Evolutionary conservation across 1,140 invertebrate genomes (phyloP).

Genomic region (Brachionus plicatilis): DNA sequence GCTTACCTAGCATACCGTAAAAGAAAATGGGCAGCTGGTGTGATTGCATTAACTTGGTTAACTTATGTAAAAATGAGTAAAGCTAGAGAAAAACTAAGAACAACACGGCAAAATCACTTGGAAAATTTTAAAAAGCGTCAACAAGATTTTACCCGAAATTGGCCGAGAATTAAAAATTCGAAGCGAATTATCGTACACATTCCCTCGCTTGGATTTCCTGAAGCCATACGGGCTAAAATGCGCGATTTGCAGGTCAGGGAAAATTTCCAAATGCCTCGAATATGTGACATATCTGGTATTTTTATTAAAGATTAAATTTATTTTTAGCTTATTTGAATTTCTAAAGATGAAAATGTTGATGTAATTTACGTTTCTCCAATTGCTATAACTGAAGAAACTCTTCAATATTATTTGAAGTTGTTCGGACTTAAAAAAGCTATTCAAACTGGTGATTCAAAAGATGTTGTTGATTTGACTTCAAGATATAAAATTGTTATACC

Average conservation of each 20-base stretch:
- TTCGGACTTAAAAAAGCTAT: constrained; percentile 51
- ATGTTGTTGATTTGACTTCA: constrained; percentile 49
- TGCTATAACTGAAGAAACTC: constrained; percentile 53
- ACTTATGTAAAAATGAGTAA: constrained; percentile 54
- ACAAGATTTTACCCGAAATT: constrained; percentile 46
- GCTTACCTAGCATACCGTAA: constrained; percentile 52
- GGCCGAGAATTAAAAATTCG: constrained; percentile 50
- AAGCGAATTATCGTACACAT: constrained; percentile 53
- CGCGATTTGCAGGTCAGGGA: constrained; percentile 50
- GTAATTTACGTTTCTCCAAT: constrained; percentile 55
- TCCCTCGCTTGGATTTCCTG: constrained; percentile 51
- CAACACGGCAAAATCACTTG: constrained; percentile 47
- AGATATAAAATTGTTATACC: constrained; percentile 55
- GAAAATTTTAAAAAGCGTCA: constrained; percentile 43
- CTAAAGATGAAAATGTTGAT: constrained; percentile 56
- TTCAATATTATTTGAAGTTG: constrained; percentile 56
- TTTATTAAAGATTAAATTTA: background rate
- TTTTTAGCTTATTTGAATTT: background rate
- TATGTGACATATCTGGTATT: constrained; percentile 51
- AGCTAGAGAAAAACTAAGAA: constrained; percentile 49
- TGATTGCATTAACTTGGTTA: constrained; percentile 55
- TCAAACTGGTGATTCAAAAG: constrained; percentile 46
- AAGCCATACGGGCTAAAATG: constrained; percentile 49
- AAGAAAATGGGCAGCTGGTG: constrained; percentile 55
- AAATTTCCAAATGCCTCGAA: constrained; percentile 54